A percentile compares a stretch with the other conserved stretches of the same genome.
These are phyloP conservation scores for Mobula birostris DNA, from an alignment of 2,113 vertebrate species.

Conservation along the genomic window DNA sequence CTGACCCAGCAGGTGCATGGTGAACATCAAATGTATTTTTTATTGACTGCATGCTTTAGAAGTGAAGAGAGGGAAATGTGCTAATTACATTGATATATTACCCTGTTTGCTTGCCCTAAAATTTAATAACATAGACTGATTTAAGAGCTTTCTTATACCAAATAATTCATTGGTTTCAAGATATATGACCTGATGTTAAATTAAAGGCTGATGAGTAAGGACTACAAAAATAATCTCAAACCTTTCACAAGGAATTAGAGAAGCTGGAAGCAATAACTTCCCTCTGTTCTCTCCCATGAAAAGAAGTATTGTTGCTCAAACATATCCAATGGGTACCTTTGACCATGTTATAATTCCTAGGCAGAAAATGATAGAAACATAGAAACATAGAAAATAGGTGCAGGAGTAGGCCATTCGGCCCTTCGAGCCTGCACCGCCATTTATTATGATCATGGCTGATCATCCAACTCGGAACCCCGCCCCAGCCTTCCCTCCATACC, in stretches of 20 bases:
- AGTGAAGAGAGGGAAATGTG: constrained; percentile 13
- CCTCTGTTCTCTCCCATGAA: not conserved
- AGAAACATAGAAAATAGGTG: too few species aligned
- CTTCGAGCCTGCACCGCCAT: too few species aligned
- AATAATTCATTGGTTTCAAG: constrained; percentile 1
- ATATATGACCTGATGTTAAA: not conserved
- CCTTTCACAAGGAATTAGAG: not conserved
- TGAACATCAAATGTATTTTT: not conserved
- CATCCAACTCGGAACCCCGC: too few species aligned
- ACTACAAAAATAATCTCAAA: constrained; percentile 9
- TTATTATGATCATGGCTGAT: too few species aligned
- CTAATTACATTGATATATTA: constrained; percentile 28
- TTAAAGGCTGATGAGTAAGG: not conserved
- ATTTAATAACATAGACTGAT: constrained; percentile 11
- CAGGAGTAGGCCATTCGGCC: too few species aligned
- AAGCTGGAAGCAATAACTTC: not conserved
- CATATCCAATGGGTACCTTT: too few species aligned
- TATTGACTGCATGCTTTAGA: not conserved
- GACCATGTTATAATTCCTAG: not conserved
- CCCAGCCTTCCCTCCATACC: too few species aligned
- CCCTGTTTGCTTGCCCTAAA: not conserved
- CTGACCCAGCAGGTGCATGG: not conserved
- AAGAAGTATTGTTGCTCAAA: not conserved
- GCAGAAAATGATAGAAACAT: not conserved
- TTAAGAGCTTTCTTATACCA: not conserved